Evolutionary conservation across 2,113 vertebrate species (phyloP), one percentile per base, ranked within the genome.

Genomic region (Spilogale gracilis): DNA sequence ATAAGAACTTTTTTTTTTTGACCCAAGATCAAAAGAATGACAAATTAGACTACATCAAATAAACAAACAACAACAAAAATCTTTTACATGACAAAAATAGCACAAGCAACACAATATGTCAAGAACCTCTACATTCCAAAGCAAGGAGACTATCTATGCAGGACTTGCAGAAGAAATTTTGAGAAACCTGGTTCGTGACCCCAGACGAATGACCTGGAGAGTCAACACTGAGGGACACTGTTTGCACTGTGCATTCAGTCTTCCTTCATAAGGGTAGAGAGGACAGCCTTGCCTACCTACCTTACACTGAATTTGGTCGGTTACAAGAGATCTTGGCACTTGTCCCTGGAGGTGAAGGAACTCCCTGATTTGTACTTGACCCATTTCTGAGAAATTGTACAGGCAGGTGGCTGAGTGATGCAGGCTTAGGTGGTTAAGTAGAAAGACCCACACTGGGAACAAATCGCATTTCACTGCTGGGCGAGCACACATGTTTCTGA

Each of bases 141-240:
- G 32, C 2, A 21, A 95, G 16, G 27, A 18, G 25, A 58, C 13
- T 30, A 43, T 48, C 58, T 56, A 4, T 7, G 27, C 45, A 88
- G 56, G 67, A 61, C 30, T 94, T 94, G 67, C 25, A 63, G 81
- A 89, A 20, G 43, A 11, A 45, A 32, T 48, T 85, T 92, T 38
- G 50, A n/a, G 56, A 85, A 78, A 10, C 23, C 18, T 87, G 38
- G 14, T 23, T 61, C n/a, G 38, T 91, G 69, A 38, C 32, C 2
- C 58, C 58, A 38, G 2, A 4, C 16, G 63, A 50, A 32, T 60
- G 38, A 32, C 6, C 48, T 69, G 23, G 45, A 76, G n/a, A 12
- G 32, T 16, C 13, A 10, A 20, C 16, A 1, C 0, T 2, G 23
- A 78, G 38, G 38, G 27, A 23, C 43, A 6, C 4, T 56, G 11